Base-by-base conservation (phyloP, 2,797 vertebrate genomes). In the Apodemus agrarius region DNA sequence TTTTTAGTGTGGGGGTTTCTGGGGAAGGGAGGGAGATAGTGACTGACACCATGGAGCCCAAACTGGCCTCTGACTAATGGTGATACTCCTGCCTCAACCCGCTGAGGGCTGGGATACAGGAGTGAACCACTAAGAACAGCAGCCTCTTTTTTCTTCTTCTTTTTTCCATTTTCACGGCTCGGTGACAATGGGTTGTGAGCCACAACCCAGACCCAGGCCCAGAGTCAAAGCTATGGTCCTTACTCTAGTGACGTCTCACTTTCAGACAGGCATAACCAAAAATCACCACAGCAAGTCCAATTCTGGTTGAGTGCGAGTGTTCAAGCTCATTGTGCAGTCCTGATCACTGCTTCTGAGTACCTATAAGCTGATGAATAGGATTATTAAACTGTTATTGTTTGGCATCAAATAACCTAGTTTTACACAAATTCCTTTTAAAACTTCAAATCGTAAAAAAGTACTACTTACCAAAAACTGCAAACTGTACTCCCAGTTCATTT, bases 381-480 rank as follows among this genome's bases (percentile, higher is more conserved):
- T 46, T 72, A 76, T 80, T 94, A 31, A 93, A 85, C 26, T 93
- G 21, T 6, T 85, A 24, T 79, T 67, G 74, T 85, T 65, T 67
- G 31, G 5, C 7, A 93, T 83, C 54, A 90, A 93, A 96, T 82
- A 79, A 72, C 63, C 57, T 88, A 94, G 43, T 72, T 37, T 40
- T 61, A 29, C 65, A 14, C 82, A 89, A 67, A 94, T 78, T 37
- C 93, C 5, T 57, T 92, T 91, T 86, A 1, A 61, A 92, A 96
- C 59, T 91, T 93, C 40, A 93, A 37, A 49, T 59, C 49, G 94
- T 82, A 95, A 12, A 88, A 88, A 90, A 37, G 59, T 14, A 83
- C 52, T 97, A 97, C 96, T 97, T 96, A 98, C 67, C 93, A 93
- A 98, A 98, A 81, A 98, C 87, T 79, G 90, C 95, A 97, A 98